Base-by-base conservation (phyloP, 2,888 invertebrate species). In the Sericinus montela region DNA sequence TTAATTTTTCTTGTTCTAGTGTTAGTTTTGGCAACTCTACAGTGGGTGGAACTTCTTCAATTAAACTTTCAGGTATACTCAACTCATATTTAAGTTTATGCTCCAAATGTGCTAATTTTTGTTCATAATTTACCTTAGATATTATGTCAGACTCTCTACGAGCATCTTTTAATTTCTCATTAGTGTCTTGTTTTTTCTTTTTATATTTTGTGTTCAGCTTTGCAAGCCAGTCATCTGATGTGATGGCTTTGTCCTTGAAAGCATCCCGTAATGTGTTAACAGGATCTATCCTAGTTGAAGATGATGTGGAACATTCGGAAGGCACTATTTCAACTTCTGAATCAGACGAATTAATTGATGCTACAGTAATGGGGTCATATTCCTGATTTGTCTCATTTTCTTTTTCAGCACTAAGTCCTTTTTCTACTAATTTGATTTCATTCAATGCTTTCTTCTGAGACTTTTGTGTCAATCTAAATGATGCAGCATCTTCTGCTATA, bases 11-110 rank as follows among this genome's bases (percentile, higher is more conserved):
- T 71, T 95, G 94, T 25, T 93, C 92, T 0, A 90, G 83, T 0
- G 93, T 93, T n/a, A 96, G 74, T 44, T 91, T 90, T 0, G 93
- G 91, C 32, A 94, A 52, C 56, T 85, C 86, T 0, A 72, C 78
- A 0, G 69, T 67, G 0, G 90, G 80, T 47, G 82, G 78, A 0
- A 75, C 72, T 75, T 70, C 91, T 80, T 69, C 90, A 71, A 60
- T 80, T 54, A 64, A 75, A 75, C 69, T 88, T 76, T 71, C 91
- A 56, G 68, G 92, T 90, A 67, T 92, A 56, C 62, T 89, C 54
- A 75, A 59, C 69, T 82, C 80, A 70, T 84, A 68, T 53, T 88
- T 87, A 37, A 86, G 37, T 75, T 81, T 75, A 60, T 87, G 72
- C 67, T 87, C 68, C 69, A 90, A 62, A 59, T 80, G 70, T 55